phyloP scores from a whole-genome alignment of 2,888 invertebrate genomes.

The Macaria notata region DNA sequence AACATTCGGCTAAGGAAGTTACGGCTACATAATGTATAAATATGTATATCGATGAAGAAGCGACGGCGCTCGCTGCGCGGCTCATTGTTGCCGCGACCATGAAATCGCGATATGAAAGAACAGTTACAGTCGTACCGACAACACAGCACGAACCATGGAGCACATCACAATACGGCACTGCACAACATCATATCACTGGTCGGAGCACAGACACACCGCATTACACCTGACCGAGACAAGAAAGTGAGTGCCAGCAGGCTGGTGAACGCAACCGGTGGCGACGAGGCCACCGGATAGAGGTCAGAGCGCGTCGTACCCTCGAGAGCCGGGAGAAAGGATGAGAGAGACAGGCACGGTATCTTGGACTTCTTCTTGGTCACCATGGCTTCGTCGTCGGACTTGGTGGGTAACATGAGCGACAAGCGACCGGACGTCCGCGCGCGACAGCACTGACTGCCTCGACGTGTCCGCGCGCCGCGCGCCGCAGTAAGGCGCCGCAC shows the following conservation, averaged over 20 bases:
- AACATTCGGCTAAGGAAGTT: slow-evolving; percentile 13
- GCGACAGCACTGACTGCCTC: slow-evolving; percentile 67
- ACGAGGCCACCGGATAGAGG: slow-evolving; percentile 71
- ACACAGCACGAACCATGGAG: slow-evolving; percentile 16
- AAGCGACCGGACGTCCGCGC: slow-evolving; percentile 68
- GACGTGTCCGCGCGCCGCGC: slow-evolving; percentile 68
- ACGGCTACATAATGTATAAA: slow-evolving; percentile 6
- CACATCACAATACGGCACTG: slow-evolving; percentile 40
- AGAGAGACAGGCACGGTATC: slow-evolving; percentile 76
- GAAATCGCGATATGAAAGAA: slow-evolving; percentile 25
- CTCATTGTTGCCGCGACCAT: slow-evolving; percentile 28
- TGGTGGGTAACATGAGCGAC: slow-evolving; percentile 67
- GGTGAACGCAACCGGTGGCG: slow-evolving; percentile 73
- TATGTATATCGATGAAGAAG: slow-evolving; percentile 26
- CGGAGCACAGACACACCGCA: slow-evolving; percentile 61
- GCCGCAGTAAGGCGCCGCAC: slow-evolving; percentile 58
- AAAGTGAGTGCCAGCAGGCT: slow-evolving; percentile 76
- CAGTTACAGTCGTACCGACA: slow-evolving; percentile 7
- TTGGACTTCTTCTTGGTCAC: slow-evolving; percentile 78
- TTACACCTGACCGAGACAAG: slow-evolving; percentile 77
- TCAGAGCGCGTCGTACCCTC: slow-evolving; percentile 72
- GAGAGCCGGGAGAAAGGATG: slow-evolving; percentile 73
- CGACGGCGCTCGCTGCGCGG: slow-evolving; percentile 12
- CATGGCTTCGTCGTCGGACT: slow-evolving; percentile 70
- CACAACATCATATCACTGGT: slow-evolving; percentile 57